phyloP scores from a whole-genome alignment of 2,888 invertebrate genomes.

The Diabrotica balteata region DNA sequence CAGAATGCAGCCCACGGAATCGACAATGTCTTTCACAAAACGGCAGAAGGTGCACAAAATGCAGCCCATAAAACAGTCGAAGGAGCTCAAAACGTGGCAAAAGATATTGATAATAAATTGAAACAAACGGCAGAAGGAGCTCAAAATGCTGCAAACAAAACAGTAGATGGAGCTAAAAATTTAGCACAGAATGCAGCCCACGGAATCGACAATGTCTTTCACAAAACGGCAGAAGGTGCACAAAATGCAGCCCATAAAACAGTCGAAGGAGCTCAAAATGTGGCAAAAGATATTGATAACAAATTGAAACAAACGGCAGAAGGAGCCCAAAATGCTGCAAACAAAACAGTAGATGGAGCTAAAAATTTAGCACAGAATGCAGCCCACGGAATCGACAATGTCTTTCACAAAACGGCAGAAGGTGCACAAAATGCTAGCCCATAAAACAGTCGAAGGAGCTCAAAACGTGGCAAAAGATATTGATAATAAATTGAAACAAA shows the following conservation, averaged over 20 bases:
- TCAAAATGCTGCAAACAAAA: conserved; percentile 24
- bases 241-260: conserved; percentile 39
- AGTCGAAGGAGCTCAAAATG: conserved; percentile 22
- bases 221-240: conserved; percentile 29
- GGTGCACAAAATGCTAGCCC: conserved; percentile 38
- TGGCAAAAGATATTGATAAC: conserved; percentile 27
- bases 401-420: conserved; percentile 28
- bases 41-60: conserved; percentile 26
- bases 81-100: conserved; percentile 38
- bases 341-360: conserved; percentile 30
- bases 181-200: conserved; percentile 10
- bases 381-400: conserved; percentile 48
- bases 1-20: conserved; percentile 55
- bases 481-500: neutral
- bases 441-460: conserved; percentile 27
- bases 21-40: conserved; percentile 56
- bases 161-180: conserved; percentile 32
- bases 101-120: conserved; percentile 35
- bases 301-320: conserved; percentile 34
- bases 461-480: neutral
- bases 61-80: conserved; percentile 23
- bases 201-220: conserved; percentile 26
- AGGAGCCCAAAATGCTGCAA: conserved; percentile 35
- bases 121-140: conserved; percentile 32
- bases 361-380: conserved; percentile 28